Percentiles rank a stretch among this genome's conserved stretches.
phyloP scores from a whole-genome alignment of 1,140 invertebrate genomes.

The Monomorium pharaonis region DNA sequence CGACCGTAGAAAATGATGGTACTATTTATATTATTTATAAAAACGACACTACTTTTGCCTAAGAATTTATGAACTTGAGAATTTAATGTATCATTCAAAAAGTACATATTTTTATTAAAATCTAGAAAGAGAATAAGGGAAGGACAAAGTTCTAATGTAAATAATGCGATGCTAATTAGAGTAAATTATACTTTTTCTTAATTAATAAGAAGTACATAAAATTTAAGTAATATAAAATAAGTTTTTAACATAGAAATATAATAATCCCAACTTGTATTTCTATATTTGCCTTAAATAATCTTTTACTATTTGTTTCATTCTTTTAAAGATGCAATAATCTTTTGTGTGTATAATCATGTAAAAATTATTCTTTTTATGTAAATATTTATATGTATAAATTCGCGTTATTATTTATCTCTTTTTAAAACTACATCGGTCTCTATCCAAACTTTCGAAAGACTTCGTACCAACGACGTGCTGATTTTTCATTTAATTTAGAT shows the following conservation, averaged over 20 bases:
- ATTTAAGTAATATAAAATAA: neutral
- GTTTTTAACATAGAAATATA: conserved; percentile 5
- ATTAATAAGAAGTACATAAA: neutral
- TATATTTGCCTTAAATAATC: neutral
- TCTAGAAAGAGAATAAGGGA: neutral
- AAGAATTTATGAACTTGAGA: neutral
- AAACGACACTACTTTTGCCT: too few species aligned
- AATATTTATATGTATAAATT: neutral
- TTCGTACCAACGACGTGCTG: neutral
- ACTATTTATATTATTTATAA: too few species aligned
- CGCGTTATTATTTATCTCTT: neutral
- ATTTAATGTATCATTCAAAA: neutral
- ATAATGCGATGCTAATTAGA: neutral
- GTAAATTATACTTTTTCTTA: neutral
- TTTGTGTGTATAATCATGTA: neutral
- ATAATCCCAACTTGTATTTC: neutral
- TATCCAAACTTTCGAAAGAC: neutral
- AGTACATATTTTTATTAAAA: neutral
- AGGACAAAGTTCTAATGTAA: neutral
- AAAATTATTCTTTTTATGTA: neutral
- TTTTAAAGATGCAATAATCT: neutral
- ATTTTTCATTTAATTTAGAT: conserved; percentile 4
- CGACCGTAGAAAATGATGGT: too few species aligned
- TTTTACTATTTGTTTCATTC: neutral
- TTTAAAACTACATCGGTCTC: neutral